Conservation (phyloP, 2,797 vertebrate species). For the Pygocentrus nattereri region DNA sequence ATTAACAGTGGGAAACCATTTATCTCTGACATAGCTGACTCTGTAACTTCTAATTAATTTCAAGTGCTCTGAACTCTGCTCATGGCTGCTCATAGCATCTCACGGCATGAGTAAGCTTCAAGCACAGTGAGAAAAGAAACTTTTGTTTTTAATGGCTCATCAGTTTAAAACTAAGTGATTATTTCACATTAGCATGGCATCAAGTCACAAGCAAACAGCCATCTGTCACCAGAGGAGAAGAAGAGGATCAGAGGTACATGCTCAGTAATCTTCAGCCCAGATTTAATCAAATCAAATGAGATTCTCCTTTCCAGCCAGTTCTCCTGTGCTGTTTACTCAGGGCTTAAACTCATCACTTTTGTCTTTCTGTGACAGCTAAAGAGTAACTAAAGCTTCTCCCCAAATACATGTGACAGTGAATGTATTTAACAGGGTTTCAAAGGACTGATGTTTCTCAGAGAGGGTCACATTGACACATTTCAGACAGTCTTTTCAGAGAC, state of each 20-base stretch:
- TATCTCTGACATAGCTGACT: neutral
- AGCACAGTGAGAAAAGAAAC: neutral
- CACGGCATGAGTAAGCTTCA: neutral
- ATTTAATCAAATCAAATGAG: constrained; percentile 59
- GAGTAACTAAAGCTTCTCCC: constrained; percentile 15
- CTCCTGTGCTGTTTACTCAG: constrained; percentile 40
- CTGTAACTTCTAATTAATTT: neutral
- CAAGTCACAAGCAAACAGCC: constrained; percentile 32
- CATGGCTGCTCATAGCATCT: neutral
- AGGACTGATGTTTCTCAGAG: constrained; percentile 22
- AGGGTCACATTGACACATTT: too few relatives aligned
- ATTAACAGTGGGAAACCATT: neutral
- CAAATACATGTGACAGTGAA: constrained; percentile 46
- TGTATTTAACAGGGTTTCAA: constrained; percentile 45
- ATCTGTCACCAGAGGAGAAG: constrained; percentile 33
- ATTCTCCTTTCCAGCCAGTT: constrained; percentile 36
- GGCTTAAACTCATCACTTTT: constrained; percentile 49
- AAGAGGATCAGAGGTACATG: constrained; percentile 49
- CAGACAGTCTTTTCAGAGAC: neutral
- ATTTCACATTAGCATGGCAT: constrained; percentile 38
- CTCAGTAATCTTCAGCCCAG: constrained; percentile 50
- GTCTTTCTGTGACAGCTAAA: constrained; percentile 27
- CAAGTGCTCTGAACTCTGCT: too few relatives aligned
- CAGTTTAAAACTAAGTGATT: constrained; percentile 7
- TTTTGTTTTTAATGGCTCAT: neutral